Percentiles rank a stretch among this genome's conserved stretches.
Conservation (phyloP, 92 coral and sea anemone species). For the Meandrina meandrites region DNA sequence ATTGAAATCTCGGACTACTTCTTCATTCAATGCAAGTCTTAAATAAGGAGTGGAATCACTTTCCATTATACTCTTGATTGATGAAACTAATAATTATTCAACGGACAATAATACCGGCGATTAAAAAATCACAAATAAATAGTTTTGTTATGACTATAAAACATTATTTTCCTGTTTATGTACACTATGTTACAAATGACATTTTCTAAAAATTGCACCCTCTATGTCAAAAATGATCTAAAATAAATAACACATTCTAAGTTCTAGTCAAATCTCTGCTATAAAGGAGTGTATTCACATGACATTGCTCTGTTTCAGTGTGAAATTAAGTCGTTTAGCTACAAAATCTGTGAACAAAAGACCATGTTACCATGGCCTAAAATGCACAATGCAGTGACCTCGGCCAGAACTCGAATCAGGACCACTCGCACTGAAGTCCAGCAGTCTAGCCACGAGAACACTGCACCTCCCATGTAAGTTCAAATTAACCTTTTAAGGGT, state of each 20-base stretch:
- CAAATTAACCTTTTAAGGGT: too few relatives aligned
- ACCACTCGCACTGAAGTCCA: too few relatives aligned
- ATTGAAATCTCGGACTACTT: neutral
- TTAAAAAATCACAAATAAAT: constrained; percentile 28
- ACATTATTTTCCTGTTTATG: neutral
- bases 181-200: constrained; percentile 23
- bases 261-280: neutral
- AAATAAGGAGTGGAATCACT: constrained; percentile 27
- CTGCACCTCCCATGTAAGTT: too few relatives aligned
- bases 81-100: neutral
- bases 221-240: constrained; percentile 16
- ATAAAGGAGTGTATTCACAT: neutral
- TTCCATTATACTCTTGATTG: constrained; percentile 28
- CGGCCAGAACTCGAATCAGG: too few relatives aligned
- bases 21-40: constrained; percentile 37
- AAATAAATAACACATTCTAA: constrained; percentile 16
- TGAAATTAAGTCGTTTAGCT: neutral
- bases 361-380: neutral
- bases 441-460: too few relatives aligned
- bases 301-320: neutral
- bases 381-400: neutral
- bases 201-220: constrained; percentile 17
- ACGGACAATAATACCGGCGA: neutral
- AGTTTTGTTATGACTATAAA: constrained; percentile 25
- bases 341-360: neutral